Evolutionary conservation across 2,797 vertebrate genomes (phyloP).

Genomic region (Galaxias olidus): DNA sequence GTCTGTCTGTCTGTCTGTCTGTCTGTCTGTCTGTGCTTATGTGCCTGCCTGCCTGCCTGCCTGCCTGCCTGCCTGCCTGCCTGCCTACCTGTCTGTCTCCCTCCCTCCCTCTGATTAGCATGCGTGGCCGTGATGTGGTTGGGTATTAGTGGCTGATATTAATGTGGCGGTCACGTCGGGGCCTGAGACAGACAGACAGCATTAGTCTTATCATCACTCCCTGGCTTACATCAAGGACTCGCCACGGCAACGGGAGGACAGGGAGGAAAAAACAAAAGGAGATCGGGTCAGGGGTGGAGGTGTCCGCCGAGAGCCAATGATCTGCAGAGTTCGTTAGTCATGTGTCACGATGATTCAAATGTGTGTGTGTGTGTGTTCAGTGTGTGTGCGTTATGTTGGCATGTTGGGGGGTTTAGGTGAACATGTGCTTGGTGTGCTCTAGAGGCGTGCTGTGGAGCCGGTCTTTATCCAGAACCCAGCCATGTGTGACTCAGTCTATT

Average conservation of each 20-base stretch:
- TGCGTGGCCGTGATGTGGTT: slow-evolving; percentile 60
- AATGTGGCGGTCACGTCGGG: slow-evolving; percentile 72
- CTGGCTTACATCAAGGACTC: slow-evolving; percentile 68
- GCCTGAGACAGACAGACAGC: slow-evolving; percentile 69
- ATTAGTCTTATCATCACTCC: slow-evolving; percentile 71
- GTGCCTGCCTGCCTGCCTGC: background rate
- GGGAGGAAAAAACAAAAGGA: slow-evolving; percentile 46
- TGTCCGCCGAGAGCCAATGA: background rate
- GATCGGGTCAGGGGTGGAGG: slow-evolving; percentile 19
- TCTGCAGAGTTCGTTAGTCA: background rate
- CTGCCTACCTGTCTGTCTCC: background rate
- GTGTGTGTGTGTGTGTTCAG: slow-evolving; percentile 40
- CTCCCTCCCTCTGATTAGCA: slow-evolving; percentile 55
- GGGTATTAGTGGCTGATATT: slow-evolving; percentile 66
- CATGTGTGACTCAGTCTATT: background rate
- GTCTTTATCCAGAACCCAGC: too few relatives aligned
- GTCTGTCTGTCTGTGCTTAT: background rate
- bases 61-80: background rate
- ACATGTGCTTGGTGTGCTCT: too few relatives aligned
- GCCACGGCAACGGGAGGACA: too few relatives aligned
- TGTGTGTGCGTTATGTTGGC: slow-evolving; percentile 32
- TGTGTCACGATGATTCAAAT: slow-evolving; percentile 10
- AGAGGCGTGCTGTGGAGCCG: too few relatives aligned
- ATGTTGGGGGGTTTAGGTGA: too few relatives aligned
- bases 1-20: slow-evolving; percentile 2